Conservation (phyloP, 2,113 vertebrate genomes). For the Datnioides undecimradiatus region DNA sequence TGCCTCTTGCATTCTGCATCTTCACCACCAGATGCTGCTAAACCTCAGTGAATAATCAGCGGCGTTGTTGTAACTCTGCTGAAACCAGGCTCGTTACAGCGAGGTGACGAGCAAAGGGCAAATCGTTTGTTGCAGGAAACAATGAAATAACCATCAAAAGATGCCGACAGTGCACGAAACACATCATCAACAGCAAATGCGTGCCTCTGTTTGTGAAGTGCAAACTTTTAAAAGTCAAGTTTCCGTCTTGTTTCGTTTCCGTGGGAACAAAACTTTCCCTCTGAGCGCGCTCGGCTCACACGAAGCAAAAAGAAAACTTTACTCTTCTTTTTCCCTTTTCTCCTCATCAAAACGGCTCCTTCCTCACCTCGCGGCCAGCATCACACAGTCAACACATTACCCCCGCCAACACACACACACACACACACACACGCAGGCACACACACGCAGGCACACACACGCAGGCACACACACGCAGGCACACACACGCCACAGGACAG, state of each 20-base stretch:
- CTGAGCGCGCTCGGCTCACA: background rate
- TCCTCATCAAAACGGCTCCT: slow-evolving; percentile 42
- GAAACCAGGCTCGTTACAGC: background rate
- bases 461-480: slow-evolving; percentile 3
- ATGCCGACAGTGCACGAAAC: background rate
- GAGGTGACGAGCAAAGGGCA: background rate
- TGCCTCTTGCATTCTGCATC: no score
- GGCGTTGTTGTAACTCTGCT: background rate
- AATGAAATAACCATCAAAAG: background rate
- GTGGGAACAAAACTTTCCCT: slow-evolving; percentile 8
- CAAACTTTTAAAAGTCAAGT: background rate
- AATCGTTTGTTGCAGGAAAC: background rate
- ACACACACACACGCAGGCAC: background rate
- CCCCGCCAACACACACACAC: background rate
- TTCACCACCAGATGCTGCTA: no score
- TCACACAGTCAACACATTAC: slow-evolving; percentile 52
- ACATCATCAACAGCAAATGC: background rate
- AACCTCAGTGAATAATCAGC: background rate
- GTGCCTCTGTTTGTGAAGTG: background rate
- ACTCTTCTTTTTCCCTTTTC: slow-evolving; percentile 26
- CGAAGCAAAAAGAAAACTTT: slow-evolving; percentile 33
- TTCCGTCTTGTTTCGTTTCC: background rate
- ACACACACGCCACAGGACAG: slow-evolving; percentile 46
- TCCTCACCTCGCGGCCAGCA: slow-evolving; percentile 41
- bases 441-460: slow-evolving; percentile 1